These are phyloP conservation scores for Myotis brandtii DNA, from an alignment of 2,113 vertebrate genomes.

Conservation along the genomic window DNA sequence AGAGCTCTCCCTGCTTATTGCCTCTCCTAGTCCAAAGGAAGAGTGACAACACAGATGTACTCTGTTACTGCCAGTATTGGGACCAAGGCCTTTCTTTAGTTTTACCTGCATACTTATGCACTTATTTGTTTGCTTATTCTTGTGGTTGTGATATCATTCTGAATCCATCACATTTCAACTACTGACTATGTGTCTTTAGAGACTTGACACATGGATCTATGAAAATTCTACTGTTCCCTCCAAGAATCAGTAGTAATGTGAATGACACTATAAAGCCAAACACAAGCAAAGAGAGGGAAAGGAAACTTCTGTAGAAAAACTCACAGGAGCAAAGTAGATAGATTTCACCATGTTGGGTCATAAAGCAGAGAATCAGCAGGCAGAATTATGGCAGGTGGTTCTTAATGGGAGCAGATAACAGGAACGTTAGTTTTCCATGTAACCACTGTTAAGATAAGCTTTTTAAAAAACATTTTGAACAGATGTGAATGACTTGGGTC, in stretches of 20 bases:
- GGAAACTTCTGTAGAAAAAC: neutral
- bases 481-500: neutral
- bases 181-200: neutral
- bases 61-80: neutral
- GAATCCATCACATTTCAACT: slow-evolving; percentile 51
- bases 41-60: neutral
- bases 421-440: slow-evolving; percentile 4
- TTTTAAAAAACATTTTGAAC: slow-evolving; percentile 51
- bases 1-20: neutral
- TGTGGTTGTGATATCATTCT: slow-evolving; percentile 20
- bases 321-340: slow-evolving; percentile 21
- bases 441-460: neutral
- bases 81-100: neutral
- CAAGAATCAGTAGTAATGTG: slow-evolving; percentile 17
- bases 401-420: neutral
- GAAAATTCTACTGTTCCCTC: neutral
- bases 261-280: slow-evolving; percentile 37
- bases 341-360: neutral
- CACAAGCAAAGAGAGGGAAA: neutral
- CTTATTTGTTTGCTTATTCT: slow-evolving; percentile 47
- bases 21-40: neutral
- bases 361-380: neutral
- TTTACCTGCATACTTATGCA: neutral
- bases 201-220: neutral
- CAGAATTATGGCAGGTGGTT: neutral